Percentiles rank a stretch among this genome's conserved stretches.
Evolutionary conservation across 2,113 vertebrate genomes (phyloP).

Genomic region (Paracanthobrama guichenoti): DNA sequence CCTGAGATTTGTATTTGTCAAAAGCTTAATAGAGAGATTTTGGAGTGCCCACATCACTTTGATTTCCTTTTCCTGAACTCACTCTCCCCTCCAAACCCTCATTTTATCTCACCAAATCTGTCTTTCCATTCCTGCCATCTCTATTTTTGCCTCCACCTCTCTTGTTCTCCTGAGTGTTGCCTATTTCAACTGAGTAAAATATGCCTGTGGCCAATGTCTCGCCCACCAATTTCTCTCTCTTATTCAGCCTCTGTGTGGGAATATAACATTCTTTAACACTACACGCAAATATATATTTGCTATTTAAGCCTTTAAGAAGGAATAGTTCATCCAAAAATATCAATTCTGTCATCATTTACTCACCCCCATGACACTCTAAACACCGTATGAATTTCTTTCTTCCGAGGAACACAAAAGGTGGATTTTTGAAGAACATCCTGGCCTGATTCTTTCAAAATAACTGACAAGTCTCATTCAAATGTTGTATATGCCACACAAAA

Average conservation of each 20-base stretch:
- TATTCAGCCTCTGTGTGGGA: background rate
- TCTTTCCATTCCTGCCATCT: constrained; percentile 7
- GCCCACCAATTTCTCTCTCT: background rate
- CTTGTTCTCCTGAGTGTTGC: background rate
- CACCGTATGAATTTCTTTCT: background rate
- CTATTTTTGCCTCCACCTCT: constrained; percentile 22
- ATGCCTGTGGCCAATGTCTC: constrained; percentile 19
- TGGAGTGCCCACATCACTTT: background rate
- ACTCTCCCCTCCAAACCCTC: background rate
- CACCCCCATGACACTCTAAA: background rate
- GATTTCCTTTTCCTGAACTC: background rate
- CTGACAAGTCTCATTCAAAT: background rate
- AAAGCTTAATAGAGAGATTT: background rate
- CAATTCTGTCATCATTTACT: background rate
- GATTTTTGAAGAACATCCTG: background rate
- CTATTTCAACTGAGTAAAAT: constrained; percentile 4
- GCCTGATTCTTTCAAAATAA: constrained; percentile 22
- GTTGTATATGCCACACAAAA: too few relatives aligned
- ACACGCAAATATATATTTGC: background rate
- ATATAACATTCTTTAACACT: background rate
- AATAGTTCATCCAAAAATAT: background rate
- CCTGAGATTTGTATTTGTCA: background rate
- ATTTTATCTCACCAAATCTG: background rate
- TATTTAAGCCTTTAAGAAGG: background rate
- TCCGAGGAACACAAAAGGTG: background rate